Conservation (phyloP, 2,797 vertebrate species). For the Sylvia borin region DNA sequence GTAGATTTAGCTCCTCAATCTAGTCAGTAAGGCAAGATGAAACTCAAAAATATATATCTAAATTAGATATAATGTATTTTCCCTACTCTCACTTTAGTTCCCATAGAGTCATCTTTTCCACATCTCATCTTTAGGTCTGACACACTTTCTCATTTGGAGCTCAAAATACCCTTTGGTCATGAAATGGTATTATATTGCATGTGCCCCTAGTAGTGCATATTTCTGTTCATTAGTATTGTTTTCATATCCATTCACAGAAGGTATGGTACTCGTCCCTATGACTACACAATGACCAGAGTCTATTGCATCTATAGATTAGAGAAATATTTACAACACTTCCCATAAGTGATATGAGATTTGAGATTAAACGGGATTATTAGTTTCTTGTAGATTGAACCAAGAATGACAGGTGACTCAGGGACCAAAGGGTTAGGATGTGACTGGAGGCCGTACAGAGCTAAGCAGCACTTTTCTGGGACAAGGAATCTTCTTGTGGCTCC, state of each 20-base stretch:
- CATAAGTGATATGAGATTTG: background rate
- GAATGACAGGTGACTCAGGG: background rate
- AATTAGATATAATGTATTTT: background rate
- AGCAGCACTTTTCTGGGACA: background rate
- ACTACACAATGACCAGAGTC: background rate
- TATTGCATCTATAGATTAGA: background rate
- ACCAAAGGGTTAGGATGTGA: background rate
- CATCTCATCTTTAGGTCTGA: background rate
- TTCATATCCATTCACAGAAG: background rate
- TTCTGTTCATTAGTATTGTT: background rate
- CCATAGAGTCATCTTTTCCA: background rate
- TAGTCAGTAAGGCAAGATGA: background rate
- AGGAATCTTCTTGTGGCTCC: background rate
- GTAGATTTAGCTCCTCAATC: background rate
- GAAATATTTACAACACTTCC: background rate
- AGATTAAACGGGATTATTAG: background rate
- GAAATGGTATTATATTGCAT: background rate
- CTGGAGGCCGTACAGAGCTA: background rate
- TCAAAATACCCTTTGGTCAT: background rate
- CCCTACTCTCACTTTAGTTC: background rate
- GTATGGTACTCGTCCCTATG: background rate
- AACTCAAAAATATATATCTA: background rate
- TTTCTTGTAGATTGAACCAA: background rate
- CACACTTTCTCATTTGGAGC: background rate
- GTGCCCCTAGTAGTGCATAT: accelerated